Percentiles rank a stretch among this genome's conserved stretches.
Evolutionary conservation across 1,140 invertebrate species (phyloP).

Genomic region (Drosophila insularis): DNA sequence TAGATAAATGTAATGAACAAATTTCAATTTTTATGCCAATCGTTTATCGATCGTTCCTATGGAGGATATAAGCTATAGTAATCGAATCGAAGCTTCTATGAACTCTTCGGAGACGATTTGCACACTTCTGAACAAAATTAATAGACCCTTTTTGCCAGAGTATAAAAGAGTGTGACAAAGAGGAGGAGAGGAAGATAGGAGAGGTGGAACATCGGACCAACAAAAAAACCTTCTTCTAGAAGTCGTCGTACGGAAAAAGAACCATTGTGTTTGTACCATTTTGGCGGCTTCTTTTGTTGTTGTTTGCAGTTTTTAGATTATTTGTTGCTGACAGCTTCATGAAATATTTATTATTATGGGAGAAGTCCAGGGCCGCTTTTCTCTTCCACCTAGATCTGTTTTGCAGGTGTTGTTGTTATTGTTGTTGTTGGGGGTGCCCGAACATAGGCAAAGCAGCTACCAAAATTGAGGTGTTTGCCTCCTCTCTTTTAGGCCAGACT

Average conservation of each 20-base stretch:
- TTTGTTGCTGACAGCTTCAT: conserved; percentile 81
- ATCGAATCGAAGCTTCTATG: no score
- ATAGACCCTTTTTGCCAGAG: no score
- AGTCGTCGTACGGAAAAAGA: conserved; percentile 2
- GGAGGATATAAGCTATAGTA: no score
- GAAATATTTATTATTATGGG: conserved; percentile 80
- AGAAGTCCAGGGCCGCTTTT: conserved; percentile 32
- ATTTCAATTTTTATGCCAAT: no score
- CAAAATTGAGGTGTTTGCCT: conserved; percentile 77
- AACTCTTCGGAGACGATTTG: no score
- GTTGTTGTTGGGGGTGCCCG: conserved; percentile 51
- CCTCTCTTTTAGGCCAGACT: conserved; percentile 51
- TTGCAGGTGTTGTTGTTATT: conserved; percentile 45
- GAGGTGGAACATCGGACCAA: background rate
- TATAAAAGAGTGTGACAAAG: background rate
- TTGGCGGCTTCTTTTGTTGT: conserved; percentile 70
- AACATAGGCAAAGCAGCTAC: conserved; percentile 76
- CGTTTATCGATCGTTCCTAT: no score
- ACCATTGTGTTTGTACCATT: conserved; percentile 5
- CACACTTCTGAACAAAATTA: no score
- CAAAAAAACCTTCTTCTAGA: conserved; percentile 17
- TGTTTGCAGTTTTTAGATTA: conserved; percentile 74
- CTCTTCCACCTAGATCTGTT: conserved; percentile 16
- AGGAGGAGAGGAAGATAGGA: background rate
- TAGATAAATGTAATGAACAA: no score